These are phyloP conservation scores for Zaprionus nigranus DNA, from an alignment of 1,140 invertebrate species.

Conservation along the genomic window DNA sequence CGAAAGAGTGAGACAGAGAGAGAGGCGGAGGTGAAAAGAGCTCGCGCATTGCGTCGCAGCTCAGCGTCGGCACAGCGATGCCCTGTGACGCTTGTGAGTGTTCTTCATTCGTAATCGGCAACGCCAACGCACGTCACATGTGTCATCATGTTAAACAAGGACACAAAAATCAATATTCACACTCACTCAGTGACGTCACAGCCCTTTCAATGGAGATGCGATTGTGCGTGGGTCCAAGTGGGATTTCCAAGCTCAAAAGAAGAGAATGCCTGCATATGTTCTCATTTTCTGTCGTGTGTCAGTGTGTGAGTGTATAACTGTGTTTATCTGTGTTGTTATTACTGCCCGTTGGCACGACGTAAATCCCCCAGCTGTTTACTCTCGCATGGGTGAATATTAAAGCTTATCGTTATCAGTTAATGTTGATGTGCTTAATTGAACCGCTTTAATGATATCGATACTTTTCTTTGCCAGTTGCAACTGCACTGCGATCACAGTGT, in stretches of 20 bases:
- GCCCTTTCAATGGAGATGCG: constrained; percentile 13
- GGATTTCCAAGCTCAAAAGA: not conserved
- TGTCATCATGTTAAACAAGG: constrained; percentile 35
- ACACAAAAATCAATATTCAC: constrained; percentile 47
- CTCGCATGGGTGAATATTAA: constrained; percentile 4
- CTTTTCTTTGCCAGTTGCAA: not conserved
- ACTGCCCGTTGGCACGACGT: constrained; percentile 1
- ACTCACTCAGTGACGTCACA: constrained; percentile 39
- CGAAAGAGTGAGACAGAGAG: not conserved
- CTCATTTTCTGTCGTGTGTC: not conserved
- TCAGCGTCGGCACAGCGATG: constrained; percentile 1
- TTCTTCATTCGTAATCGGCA: constrained; percentile 15
- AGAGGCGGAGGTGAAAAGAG: constrained; percentile 17
- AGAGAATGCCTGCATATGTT: constrained; percentile 4
- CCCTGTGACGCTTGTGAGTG: not conserved
- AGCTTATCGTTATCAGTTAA: constrained; percentile 35
- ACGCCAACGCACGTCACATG: constrained; percentile 39
- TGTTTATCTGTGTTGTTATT: constrained; percentile 8
- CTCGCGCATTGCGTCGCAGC: constrained; percentile 9
- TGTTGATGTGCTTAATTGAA: not conserved
- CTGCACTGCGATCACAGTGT: not conserved
- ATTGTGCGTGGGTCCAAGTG: constrained; percentile 25
- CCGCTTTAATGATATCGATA: not conserved
- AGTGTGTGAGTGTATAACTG: not conserved
- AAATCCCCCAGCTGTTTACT: constrained; percentile 29